A percentile compares a stretch with the other conserved stretches of the same genome.
Conservation (phyloP, 2,797 vertebrate species). For the Masticophis lateralis region DNA sequence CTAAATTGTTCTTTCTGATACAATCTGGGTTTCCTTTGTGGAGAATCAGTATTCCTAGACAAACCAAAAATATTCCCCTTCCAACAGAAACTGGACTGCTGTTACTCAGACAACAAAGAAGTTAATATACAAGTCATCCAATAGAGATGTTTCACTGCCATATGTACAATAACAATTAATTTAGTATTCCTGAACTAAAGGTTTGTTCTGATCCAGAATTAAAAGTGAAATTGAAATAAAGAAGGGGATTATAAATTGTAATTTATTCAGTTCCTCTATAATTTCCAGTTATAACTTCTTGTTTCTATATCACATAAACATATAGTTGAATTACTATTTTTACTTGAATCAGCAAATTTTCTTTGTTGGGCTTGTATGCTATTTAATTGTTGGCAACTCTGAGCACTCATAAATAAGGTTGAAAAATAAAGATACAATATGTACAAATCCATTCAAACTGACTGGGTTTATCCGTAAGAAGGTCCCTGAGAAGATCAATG, state of each 20-base stretch:
- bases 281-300: not conserved
- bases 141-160: not conserved
- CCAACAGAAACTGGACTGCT: not conserved
- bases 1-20: not conserved
- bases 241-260: not conserved
- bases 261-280: not conserved
- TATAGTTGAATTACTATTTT: not conserved
- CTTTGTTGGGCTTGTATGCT: not conserved
- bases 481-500: not conserved
- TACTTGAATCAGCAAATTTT: not conserved
- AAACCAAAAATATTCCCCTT: not conserved
- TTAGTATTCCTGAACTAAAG: not conserved
- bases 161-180: not conserved
- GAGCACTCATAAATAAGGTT: not conserved
- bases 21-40: not conserved
- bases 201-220: not conserved
- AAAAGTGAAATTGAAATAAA: not conserved
- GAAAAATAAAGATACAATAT: not conserved
- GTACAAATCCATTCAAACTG: not conserved
- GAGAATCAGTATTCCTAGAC: not conserved
- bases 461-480: not conserved
- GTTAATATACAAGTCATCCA: not conserved
- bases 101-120: not conserved
- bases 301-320: no score
- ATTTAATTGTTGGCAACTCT: not conserved